Percentiles rank a stretch among this genome's conserved stretches.
phyloP scores from a whole-genome alignment of 1,140 invertebrate genomes.

The Oncopodura yosiiana region DNA sequence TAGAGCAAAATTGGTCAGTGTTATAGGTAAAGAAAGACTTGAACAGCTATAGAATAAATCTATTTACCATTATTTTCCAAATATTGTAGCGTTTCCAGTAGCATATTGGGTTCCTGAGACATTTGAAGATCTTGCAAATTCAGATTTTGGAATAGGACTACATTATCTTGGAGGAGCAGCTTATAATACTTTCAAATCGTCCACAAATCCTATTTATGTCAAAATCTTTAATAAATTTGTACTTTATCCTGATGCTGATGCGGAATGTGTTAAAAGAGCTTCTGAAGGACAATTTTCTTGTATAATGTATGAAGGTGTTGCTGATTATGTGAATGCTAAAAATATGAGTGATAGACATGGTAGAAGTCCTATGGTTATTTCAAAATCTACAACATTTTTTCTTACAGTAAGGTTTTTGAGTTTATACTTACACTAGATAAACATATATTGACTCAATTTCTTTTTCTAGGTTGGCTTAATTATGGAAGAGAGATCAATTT shows the following conservation, averaged over 20 bases:
- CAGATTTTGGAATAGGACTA: slow-evolving; percentile 14
- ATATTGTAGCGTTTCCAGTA: neutral
- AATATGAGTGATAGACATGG: slow-evolving; percentile 19
- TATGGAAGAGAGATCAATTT: neutral
- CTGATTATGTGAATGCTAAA: slow-evolving; percentile 9
- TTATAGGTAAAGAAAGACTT: too few species aligned
- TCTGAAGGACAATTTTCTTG: slow-evolving; percentile 9
- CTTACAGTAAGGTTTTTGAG: slow-evolving; percentile 1
- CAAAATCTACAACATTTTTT: slow-evolving; percentile 14
- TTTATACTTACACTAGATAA: too few species aligned
- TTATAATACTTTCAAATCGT: slow-evolving; percentile 10
- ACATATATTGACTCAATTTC: too few species aligned
- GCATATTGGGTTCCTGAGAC: neutral
- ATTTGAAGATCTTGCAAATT: slow-evolving; percentile 6
- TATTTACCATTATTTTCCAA: too few species aligned
- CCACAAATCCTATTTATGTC: slow-evolving; percentile 17
- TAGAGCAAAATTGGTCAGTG: too few species aligned
- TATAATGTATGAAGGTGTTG: slow-evolving; percentile 18
- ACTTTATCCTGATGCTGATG: slow-evolving; percentile 4
- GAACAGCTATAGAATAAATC: too few species aligned
- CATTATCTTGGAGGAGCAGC: slow-evolving; percentile 18
- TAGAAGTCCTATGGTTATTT: slow-evolving; percentile 6
- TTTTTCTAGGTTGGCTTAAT: neutral
- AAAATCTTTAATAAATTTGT: slow-evolving; percentile 18
- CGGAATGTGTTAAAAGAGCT: slow-evolving; percentile 14